These are phyloP conservation scores for Notiomystis cincta DNA, from an alignment of 2,113 vertebrate genomes.

Conservation along the genomic window DNA sequence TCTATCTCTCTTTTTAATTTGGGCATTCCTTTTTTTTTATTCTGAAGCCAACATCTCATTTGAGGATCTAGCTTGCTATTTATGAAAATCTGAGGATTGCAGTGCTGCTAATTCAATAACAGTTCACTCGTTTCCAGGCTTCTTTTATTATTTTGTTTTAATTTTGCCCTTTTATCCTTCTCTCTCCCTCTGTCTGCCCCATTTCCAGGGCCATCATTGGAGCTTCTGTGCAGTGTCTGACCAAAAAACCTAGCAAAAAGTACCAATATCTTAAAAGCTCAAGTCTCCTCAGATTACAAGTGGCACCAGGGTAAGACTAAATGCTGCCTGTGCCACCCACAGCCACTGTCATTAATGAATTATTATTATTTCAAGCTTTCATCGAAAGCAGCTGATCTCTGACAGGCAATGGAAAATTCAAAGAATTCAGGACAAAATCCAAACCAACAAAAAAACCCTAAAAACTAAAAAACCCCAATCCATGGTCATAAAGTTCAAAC, in stretches of 20 bases:
- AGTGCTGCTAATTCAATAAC: background rate
- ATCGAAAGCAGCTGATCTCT: constrained; percentile 2
- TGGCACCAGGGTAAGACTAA: background rate
- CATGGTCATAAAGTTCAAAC: background rate
- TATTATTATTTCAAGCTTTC: no score
- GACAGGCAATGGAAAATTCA: background rate
- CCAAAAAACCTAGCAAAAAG: background rate
- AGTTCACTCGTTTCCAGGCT: background rate
- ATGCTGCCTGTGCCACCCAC: background rate
- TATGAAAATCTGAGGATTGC: background rate
- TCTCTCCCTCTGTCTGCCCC: background rate
- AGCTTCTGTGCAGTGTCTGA: background rate
- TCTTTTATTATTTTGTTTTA: background rate
- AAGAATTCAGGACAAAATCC: background rate
- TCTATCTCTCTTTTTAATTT: background rate
- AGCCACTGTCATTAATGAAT: background rate
- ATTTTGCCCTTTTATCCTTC: background rate
- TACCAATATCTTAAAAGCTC: background rate
- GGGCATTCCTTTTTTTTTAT: background rate
- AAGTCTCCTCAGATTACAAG: background rate
- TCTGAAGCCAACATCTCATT: background rate
- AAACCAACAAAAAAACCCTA: background rate
- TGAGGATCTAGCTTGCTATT: background rate
- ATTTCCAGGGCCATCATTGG: background rate
- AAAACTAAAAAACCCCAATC: background rate